A percentile compares a stretch with the other conserved stretches of the same genome.
phyloP scores from a whole-genome alignment of 2,888 invertebrate species.

The Hemicrepidius hirtus region DNA sequence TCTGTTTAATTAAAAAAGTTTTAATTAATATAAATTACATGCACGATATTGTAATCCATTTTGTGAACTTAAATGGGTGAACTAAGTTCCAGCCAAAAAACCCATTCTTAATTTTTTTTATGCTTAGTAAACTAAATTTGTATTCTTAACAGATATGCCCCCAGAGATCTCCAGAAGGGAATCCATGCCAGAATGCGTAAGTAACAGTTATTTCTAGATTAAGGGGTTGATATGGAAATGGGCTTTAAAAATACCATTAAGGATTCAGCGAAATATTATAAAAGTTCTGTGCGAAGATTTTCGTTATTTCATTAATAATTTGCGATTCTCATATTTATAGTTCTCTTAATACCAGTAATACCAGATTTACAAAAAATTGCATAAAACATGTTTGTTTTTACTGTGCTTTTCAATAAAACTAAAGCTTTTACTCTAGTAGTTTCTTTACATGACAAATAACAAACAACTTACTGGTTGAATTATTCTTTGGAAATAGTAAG shows the following conservation, averaged over 20 bases:
- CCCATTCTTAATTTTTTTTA: conserved; percentile 15
- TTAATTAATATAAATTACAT: no score
- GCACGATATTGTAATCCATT: not conserved
- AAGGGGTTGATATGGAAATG: conserved; percentile 34
- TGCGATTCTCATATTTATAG: no score
- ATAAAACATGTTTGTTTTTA: no score
- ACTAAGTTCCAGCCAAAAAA: not conserved
- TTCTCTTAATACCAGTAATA: no score
- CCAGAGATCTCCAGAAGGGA: conserved; percentile 8
- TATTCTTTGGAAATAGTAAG: conserved; percentile 4
- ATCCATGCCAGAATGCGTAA: conserved; percentile 36
- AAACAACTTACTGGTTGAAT: no score
- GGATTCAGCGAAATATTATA: not conserved
- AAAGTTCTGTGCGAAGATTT: not conserved
- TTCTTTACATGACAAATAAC: not conserved
- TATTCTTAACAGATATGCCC: conserved; percentile 25
- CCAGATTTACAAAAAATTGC: no score
- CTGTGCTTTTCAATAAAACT: no score
- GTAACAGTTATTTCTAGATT: conserved; percentile 38
- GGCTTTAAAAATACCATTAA: conserved; percentile 1
- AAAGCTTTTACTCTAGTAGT: no score
- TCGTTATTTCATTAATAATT: no score
- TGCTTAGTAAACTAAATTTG: conserved; percentile 15
- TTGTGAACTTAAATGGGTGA: no score
- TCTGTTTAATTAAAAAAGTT: not conserved